phyloP scores from a whole-genome alignment of 2,113 vertebrate genomes.

The Pantherophis guttatus region DNA sequence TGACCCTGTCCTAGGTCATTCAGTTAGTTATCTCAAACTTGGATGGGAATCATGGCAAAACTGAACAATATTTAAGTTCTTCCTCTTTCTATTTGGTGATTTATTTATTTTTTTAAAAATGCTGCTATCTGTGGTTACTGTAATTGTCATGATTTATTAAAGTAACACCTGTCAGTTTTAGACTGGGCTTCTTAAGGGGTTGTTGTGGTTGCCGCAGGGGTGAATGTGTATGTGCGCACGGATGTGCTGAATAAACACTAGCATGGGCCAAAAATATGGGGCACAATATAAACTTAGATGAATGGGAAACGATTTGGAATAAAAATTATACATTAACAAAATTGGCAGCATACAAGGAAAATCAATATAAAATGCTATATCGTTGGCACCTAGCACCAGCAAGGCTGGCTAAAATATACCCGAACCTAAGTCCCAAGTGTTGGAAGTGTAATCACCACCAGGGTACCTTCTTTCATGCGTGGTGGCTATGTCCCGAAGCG shows the following conservation, averaged over 20 bases:
- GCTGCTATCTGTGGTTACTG: neutral
- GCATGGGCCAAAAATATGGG: neutral
- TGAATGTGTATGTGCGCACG: neutral
- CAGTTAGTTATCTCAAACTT: neutral
- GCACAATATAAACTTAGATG: no score
- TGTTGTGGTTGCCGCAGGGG: neutral
- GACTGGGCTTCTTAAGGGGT: neutral
- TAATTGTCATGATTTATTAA: neutral
- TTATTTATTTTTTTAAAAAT: neutral
- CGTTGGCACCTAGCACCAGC: no score
- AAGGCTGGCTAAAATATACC: no score
- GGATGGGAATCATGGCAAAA: neutral
- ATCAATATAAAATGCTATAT: no score
- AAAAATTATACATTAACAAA: no score
- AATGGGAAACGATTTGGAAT: no score
- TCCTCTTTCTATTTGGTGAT: neutral
- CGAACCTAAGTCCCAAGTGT: no score
- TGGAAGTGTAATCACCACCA: no score
- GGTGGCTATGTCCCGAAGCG: no score
- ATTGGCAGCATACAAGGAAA: no score
- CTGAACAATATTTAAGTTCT: neutral
- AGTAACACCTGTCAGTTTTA: neutral
- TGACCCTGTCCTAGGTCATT: neutral
- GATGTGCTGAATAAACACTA: neutral
- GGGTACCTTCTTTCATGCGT: no score